phyloP scores from a whole-genome alignment of 2,888 invertebrate genomes.

The Leptopilina syphax region DNA sequence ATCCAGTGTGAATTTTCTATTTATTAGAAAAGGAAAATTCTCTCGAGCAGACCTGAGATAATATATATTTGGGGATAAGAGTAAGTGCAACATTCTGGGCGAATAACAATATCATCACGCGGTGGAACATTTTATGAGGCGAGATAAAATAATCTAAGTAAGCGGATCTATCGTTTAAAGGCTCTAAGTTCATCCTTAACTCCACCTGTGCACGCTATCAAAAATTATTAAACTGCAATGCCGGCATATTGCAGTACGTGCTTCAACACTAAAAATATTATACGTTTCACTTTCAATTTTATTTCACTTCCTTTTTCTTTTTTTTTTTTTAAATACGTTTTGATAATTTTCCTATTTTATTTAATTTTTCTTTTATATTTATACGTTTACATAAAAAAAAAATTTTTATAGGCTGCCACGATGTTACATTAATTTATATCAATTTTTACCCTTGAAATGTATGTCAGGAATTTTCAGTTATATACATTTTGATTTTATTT shows the following conservation, averaged over 20 bases:
- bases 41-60: no score
- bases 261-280: conserved; percentile 8
- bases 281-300: background rate
- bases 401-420: background rate
- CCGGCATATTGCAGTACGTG: conserved; percentile 6
- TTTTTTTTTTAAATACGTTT: background rate
- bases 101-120: conserved; percentile 25
- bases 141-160: conserved; percentile 8
- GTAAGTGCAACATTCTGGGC: background rate
- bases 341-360: background rate
- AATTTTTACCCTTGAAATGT: background rate
- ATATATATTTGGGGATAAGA: background rate
- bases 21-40: no score
- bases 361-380: background rate
- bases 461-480: background rate
- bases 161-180: conserved; percentile 21
- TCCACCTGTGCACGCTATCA: conserved; percentile 30
- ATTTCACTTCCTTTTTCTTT: background rate
- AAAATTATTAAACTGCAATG: conserved; percentile 21
- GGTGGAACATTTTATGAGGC: conserved; percentile 13
- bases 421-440: background rate
- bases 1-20: no score
- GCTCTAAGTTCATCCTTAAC: conserved; percentile 25
- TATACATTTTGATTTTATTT: background rate
- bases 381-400: background rate